phyloP scores from a whole-genome alignment of 2,797 vertebrate species.

The Typhlichthys subterraneus region DNA sequence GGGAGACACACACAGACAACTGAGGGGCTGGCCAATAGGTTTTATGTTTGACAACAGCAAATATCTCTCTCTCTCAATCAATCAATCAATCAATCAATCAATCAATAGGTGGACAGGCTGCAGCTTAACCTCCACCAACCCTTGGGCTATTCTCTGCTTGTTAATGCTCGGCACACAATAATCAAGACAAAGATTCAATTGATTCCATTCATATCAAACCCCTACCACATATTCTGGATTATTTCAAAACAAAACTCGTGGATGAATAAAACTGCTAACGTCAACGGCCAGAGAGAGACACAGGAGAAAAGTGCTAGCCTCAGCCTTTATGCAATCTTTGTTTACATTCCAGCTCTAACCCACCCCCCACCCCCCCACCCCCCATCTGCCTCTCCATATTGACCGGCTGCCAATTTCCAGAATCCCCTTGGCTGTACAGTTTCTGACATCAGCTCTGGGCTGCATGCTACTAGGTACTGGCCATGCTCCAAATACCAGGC shows the following conservation, averaged over 20 bases:
- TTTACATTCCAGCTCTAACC: slow-evolving; percentile 75
- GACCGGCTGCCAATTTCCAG: slow-evolving; percentile 69
- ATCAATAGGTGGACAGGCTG: slow-evolving; percentile 59
- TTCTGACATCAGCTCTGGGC: slow-evolving; percentile 68
- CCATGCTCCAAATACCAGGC: slow-evolving; percentile 57
- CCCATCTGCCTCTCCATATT: slow-evolving; percentile 33
- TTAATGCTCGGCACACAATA: slow-evolving; percentile 7
- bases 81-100: neutral
- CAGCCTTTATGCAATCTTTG: slow-evolving; percentile 74
- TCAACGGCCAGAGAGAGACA: slow-evolving; percentile 13
- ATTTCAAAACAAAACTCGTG: slow-evolving; percentile 16
- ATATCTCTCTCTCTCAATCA: slow-evolving; percentile 19
- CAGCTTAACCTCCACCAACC: slow-evolving; percentile 54
- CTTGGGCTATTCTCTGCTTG: slow-evolving; percentile 30
- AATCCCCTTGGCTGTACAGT: slow-evolving; percentile 61
- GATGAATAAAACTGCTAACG: neutral
- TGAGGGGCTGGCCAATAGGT: slow-evolving; percentile 26
- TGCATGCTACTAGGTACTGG: slow-evolving; percentile 42
- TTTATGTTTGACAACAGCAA: slow-evolving; percentile 40
- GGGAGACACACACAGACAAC: slow-evolving; percentile 34
- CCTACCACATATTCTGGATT: neutral
- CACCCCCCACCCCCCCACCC: slow-evolving; percentile 15
- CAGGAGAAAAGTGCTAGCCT: slow-evolving; percentile 39
- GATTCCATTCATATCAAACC: neutral
- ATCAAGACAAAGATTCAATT: too few species aligned